Conservation (phyloP, 2,888 invertebrate genomes). For the Lithophane leautieri region DNA sequence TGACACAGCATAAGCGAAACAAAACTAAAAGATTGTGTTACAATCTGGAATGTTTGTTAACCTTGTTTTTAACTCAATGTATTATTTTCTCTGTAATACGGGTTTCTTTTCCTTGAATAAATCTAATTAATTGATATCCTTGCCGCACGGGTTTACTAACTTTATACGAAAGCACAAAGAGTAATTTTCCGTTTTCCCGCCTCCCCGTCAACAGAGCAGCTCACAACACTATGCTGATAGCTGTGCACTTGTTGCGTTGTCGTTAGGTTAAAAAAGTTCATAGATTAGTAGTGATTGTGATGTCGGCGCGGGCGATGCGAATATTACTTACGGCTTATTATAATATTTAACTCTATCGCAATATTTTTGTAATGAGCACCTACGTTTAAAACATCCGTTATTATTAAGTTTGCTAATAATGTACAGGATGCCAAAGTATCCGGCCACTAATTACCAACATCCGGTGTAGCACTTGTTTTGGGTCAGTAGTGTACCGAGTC, state of each 20-base stretch:
- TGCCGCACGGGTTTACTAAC: too few species aligned
- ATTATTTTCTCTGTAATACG: background rate
- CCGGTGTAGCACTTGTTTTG: background rate
- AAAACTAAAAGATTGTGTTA: too few species aligned
- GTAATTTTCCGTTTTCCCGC: background rate
- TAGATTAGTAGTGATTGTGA: background rate
- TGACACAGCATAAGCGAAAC: too few species aligned
- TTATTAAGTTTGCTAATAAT: constrained; percentile 6
- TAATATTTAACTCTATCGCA: background rate
- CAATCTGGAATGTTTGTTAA: background rate
- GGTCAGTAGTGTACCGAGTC: background rate
- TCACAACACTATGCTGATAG: background rate
- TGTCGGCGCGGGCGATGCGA: background rate
- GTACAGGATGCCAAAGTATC: constrained; percentile 15
- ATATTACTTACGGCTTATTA: background rate
- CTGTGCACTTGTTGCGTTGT: background rate
- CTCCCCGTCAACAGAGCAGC: background rate
- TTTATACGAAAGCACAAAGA: background rate
- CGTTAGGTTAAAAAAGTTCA: too few species aligned
- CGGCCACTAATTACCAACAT: constrained; percentile 15
- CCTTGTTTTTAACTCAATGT: background rate
- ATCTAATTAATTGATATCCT: too few species aligned
- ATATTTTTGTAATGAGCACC: background rate
- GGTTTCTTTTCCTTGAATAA: background rate
- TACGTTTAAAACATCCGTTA: constrained; percentile 12